Evolutionary conservation across 2,888 invertebrate genomes (phyloP), one percentile per base, ranked within the genome.

Genomic region (Drosophila subsilvestris): DNA sequence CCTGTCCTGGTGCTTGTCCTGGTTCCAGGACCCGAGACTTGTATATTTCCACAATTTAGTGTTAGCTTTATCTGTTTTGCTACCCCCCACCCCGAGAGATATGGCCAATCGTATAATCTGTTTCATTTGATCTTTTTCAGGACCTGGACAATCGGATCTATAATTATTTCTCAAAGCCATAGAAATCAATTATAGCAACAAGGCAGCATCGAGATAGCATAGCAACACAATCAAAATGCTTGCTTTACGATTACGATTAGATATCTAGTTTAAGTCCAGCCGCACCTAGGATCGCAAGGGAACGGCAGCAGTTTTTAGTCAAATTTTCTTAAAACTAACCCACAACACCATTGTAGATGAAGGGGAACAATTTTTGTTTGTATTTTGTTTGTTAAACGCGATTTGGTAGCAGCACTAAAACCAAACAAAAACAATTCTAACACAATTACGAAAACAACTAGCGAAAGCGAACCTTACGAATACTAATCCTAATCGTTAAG

Each of bases 71-170:
- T 87, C 47, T 81, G 87, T 66, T 66, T 82, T 83, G 54, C 47
- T 47, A n/a, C n/a, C 37, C n/a, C 3, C 9, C 1, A 3, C 37
- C n/a, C 3, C 9, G 1, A 3, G 51, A 44, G n/a, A 9, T 20
- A 44, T 9, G 37, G 17, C 9, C 10, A 25, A 55, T 25, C 32
- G 62, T 59, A 73, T 74, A 60, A 44, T 20, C 3, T 25, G 25
- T 43, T 48, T 18, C 45, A 44, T 74, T 75, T 76, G 48, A 42
- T 90, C 85, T 89, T 78, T 93, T 94, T 78, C 93, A 94, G 94
- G 94, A 93, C 94, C 94, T 89, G 94, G 93, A 90, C 93, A 94
- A 92, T 93, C 94, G 88, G 94, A 94, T 93, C 93, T 94, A 92
- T 94, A 93, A 93, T 91, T 92, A 89, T 92, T 92, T 92, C 91